Evolutionary conservation across 1,140 invertebrate genomes (phyloP).

Genomic region (Caenorhabditis tropicalis): DNA sequence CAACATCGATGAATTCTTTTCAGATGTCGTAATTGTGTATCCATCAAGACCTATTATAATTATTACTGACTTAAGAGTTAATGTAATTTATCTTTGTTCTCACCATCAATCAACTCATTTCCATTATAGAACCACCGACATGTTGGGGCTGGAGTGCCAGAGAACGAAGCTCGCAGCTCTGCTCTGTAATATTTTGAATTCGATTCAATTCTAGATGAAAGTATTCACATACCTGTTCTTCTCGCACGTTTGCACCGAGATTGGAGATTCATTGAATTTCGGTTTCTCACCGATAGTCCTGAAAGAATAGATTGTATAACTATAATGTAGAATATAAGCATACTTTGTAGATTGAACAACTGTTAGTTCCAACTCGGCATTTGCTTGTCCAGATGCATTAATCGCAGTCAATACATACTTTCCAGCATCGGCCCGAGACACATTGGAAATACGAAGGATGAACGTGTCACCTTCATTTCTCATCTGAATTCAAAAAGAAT

Average conservation of each 20-base stretch:
- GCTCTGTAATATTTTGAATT: constrained; percentile 49
- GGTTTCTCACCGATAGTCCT: constrained; percentile 29
- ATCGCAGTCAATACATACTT: constrained; percentile 61
- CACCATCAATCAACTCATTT: constrained; percentile 57
- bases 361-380: constrained; percentile 48
- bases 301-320: background rate
- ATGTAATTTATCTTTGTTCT: background rate
- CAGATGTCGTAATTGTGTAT: constrained; percentile 9
- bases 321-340: background rate
- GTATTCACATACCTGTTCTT: background rate
- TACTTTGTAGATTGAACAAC: constrained; percentile 43
- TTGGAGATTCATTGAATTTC: constrained; percentile 40
- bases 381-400: constrained; percentile 61
- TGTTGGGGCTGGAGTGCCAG: constrained; percentile 59
- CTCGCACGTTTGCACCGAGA: constrained; percentile 32
- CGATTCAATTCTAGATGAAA: background rate
- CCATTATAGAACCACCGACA: constrained; percentile 63
- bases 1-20: constrained; percentile 32
- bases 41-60: constrained; percentile 44
- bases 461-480: constrained; percentile 58
- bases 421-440: constrained; percentile 59
- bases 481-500: constrained; percentile 55
- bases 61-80: background rate
- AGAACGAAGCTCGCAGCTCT: constrained; percentile 60
- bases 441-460: constrained; percentile 59